These are phyloP conservation scores for Leptopilina syphax DNA, from an alignment of 2,888 invertebrate species.

Conservation along the genomic window DNA sequence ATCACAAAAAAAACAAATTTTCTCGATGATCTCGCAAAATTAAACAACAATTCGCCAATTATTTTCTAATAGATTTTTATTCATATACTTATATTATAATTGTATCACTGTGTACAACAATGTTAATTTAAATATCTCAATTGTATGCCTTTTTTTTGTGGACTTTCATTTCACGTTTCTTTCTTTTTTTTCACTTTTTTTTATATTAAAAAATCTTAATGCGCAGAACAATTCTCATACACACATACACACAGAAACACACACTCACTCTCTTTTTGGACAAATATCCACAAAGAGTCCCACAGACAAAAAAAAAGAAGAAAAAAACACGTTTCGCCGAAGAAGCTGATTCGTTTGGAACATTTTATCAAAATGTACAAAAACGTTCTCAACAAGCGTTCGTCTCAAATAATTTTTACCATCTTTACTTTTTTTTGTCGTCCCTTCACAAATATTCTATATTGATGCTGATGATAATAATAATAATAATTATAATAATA, in stretches of 20 bases:
- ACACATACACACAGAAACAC: slow-evolving; percentile 49
- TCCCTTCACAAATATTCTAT: slow-evolving; percentile 32
- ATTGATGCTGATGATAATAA: slow-evolving; percentile 25
- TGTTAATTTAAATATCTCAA: slow-evolving; percentile 76
- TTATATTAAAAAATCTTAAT: slow-evolving; percentile 74
- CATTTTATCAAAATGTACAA: slow-evolving; percentile 43
- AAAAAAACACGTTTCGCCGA: slow-evolving; percentile 54
- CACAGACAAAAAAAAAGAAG: no score
- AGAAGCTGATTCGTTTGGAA: slow-evolving; percentile 55
- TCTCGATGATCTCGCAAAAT: slow-evolving; percentile 8
- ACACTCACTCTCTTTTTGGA: slow-evolving; percentile 57
- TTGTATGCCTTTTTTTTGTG: slow-evolving; percentile 71
- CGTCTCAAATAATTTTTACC: slow-evolving; percentile 40
- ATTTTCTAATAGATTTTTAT: slow-evolving; percentile 77
- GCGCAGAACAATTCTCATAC: slow-evolving; percentile 70
- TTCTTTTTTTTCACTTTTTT: slow-evolving; percentile 54
- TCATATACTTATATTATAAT: slow-evolving; percentile 77
- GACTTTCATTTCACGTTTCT: slow-evolving; percentile 70
- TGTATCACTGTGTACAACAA: slow-evolving; percentile 77
- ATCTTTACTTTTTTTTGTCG: neutral
- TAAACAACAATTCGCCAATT: slow-evolving; percentile 68
- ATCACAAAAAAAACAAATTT: neutral
- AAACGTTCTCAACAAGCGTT: slow-evolving; percentile 40
- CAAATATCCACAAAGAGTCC: slow-evolving; percentile 53
- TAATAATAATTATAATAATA: slow-evolving; percentile 43